These are phyloP conservation scores for Hemitrygon akajei DNA, from an alignment of 2,797 vertebrate genomes.

Conservation along the genomic window DNA sequence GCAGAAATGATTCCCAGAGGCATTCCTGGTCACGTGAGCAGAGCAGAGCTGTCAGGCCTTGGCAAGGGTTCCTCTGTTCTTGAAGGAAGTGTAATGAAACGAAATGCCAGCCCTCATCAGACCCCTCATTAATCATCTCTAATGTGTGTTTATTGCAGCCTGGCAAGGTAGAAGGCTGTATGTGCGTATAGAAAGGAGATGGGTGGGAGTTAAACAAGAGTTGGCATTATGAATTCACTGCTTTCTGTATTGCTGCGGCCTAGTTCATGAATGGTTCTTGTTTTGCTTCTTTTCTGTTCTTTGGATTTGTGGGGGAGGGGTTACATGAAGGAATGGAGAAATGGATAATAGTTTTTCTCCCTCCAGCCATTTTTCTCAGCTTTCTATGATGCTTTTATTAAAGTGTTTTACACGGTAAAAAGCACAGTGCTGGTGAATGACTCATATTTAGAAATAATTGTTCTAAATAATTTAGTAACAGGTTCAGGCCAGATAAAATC, in stretches of 20 bases:
- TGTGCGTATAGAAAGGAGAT: slow-evolving; percentile 32
- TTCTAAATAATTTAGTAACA: not conserved
- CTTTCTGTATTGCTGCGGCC: not conserved
- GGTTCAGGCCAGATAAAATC: not conserved
- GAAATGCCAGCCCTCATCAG: slow-evolving; percentile 37
- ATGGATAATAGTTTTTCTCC: not conserved
- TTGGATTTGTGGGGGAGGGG: not conserved
- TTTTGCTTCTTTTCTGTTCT: slow-evolving; percentile 24
- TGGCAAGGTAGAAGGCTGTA: slow-evolving; percentile 32
- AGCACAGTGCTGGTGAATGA: not conserved
- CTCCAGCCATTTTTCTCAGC: not conserved
- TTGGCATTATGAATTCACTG: slow-evolving; percentile 35
- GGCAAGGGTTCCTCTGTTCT: slow-evolving; percentile 37
- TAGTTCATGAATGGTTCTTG: slow-evolving; percentile 35
- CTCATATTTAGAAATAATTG: not conserved
- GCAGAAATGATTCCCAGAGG: slow-evolving; percentile 38
- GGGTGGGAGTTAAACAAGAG: slow-evolving; percentile 31
- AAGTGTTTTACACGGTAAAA: not conserved
- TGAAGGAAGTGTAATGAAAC: slow-evolving; percentile 34
- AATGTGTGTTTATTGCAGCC: slow-evolving; percentile 36
- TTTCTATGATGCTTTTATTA: not conserved
- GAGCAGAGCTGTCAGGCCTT: slow-evolving; percentile 29
- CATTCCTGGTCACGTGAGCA: slow-evolving; percentile 33
- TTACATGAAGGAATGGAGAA: not conserved
- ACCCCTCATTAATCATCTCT: slow-evolving; percentile 36